Evolutionary conservation across 2,113 vertebrate species (phyloP).

Genomic region (Malurus cyaneus): DNA sequence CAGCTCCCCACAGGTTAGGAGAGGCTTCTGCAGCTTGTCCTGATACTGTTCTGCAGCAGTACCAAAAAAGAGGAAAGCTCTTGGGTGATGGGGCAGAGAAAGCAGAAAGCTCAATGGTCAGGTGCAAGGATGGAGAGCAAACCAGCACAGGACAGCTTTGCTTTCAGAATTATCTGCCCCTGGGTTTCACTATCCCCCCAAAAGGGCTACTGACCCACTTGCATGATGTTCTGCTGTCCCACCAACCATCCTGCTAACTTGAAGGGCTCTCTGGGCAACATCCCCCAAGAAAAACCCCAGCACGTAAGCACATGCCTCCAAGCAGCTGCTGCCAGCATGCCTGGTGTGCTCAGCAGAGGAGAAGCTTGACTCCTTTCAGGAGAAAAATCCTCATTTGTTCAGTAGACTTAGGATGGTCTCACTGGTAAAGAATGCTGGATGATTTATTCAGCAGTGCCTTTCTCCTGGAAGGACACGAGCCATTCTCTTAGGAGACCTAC

Average conservation of each 20-base stretch:
- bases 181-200: neutral
- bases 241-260: neutral
- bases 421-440: neutral
- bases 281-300: neutral
- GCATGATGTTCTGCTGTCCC: neutral
- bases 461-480: constrained; percentile 19
- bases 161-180: neutral
- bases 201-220: neutral
- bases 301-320: neutral
- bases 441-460: constrained; percentile 19
- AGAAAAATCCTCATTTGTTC: neutral
- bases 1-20: neutral
- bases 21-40: neutral
- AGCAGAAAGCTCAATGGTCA: neutral
- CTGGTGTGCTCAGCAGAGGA: neutral
- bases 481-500: constrained; percentile 8
- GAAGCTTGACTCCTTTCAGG: neutral
- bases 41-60: neutral
- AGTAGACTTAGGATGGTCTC: neutral
- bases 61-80: neutral
- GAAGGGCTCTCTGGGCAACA: neutral
- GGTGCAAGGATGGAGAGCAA: neutral
- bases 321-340: neutral
- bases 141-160: neutral
- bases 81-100: neutral